Evolutionary conservation across 2,797 vertebrate genomes (phyloP).

Genomic region (Melanotaenia boesemani): DNA sequence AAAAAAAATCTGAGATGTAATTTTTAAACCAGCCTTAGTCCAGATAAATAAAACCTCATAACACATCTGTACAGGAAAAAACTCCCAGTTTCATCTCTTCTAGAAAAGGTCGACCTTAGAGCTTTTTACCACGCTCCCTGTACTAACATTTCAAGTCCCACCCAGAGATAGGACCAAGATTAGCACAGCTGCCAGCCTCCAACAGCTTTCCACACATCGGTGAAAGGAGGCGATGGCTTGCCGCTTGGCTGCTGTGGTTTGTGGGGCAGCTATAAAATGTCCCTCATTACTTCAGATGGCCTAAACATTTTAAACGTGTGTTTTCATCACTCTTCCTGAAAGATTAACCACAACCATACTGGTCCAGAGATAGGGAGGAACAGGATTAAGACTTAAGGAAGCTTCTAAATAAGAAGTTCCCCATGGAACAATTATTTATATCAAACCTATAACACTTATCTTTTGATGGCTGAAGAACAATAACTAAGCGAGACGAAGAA

Average conservation of each 20-base stretch:
- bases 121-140: neutral
- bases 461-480: constrained; percentile 20
- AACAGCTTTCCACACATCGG: constrained; percentile 16
- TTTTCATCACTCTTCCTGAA: neutral
- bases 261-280: neutral
- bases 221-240: neutral
- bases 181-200: constrained; percentile 78
- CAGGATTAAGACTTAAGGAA: neutral
- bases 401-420: neutral
- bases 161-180: constrained; percentile 59
- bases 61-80: no score
- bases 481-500: constrained; percentile 5
- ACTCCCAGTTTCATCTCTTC: no score
- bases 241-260: neutral
- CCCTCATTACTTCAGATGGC: no score
- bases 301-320: neutral
- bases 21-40: no score
- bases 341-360: neutral
- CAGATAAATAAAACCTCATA: no score
- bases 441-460: constrained; percentile 1
- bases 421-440: rapidly evolving
- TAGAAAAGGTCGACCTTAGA: no score
- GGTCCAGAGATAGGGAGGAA: neutral
- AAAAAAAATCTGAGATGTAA: no score
- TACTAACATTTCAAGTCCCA: constrained; percentile 39